Evolutionary conservation across 2,113 vertebrate genomes (phyloP), one percentile per base, ranked within the genome.

Genomic region (Zootoca vivipara): DNA sequence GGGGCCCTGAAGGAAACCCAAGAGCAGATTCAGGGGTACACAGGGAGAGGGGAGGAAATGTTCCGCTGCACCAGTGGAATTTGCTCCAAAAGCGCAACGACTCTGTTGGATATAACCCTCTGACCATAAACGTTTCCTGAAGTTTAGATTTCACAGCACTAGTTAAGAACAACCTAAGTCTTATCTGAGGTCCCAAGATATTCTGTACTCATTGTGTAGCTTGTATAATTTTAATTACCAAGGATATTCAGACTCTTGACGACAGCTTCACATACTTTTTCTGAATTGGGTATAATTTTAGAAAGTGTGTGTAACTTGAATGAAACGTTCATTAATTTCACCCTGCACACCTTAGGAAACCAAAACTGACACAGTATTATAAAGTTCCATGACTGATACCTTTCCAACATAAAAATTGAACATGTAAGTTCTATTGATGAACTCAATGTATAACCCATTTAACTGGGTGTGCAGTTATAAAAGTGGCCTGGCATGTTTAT

Each of bases 111-210:
- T 62, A 62, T 62, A 62, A 20, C 58, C 58, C 58, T 20, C 13
- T 62, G 58, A 90, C 89, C 92, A 92, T 90, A 94, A 90, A 88
- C 83, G 90, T 93, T 94, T 93, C 94, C 91, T 90, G 93, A 92
- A 82, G 85, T 77, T 92, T 85, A 91, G 93, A 87, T 94, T 95
- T 96, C 91, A 96, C 93, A 95, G 95, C 94, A 94, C 93, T 94
- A 89, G 72, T 88, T 52, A 90, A 90, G 78, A 87, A 94, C 74
- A 94, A 95, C 35, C 13, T 28, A 82, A 78, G 28, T 33, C 38
- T 28, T 22, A 42, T 46, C 75, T 18, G 10, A 18, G 26, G 40
- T 24, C 38, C 16, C 86, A 90, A 91, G 75, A 87, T 84, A 90
- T 94, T 90, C 40, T 90, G 58, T 81, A 81, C 91, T 94, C 94